Conservation (phyloP, 2,888 invertebrate genomes). For the Danaus chrysippus region DNA sequence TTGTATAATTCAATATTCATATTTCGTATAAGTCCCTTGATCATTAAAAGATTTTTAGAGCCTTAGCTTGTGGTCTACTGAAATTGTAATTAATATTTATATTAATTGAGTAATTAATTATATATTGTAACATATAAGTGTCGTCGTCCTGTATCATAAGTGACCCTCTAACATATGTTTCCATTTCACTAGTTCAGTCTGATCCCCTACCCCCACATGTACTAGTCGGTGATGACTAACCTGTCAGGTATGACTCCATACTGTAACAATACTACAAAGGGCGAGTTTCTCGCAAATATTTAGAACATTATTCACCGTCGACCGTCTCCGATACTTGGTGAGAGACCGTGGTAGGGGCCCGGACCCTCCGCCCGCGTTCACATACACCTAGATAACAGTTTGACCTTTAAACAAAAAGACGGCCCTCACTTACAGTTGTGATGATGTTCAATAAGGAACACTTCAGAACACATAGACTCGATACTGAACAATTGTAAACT, state of each 20-base stretch:
- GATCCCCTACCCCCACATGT: not conserved
- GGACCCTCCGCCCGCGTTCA: conserved; percentile 4
- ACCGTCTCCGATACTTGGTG: not conserved
- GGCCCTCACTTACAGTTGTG: no score
- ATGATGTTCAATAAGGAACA: not conserved
- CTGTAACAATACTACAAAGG: conserved; percentile 21
- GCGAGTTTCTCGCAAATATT: conserved; percentile 21
- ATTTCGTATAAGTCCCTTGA: no score
- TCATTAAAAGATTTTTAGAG: no score
- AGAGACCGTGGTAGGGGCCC: not conserved
- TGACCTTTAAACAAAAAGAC: no score
- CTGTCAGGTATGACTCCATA: conserved; percentile 9
- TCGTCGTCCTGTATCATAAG: no score
- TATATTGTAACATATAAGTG: no score
- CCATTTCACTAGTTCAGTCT: not conserved
- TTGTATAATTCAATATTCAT: no score
- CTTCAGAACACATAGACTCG: not conserved
- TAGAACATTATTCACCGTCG: conserved; percentile 22
- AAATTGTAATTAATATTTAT: no score
- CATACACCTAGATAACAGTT: not conserved
- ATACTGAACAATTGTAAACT: not conserved
- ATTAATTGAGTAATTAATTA: no score
- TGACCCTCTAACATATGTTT: no score
- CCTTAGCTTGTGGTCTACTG: no score
- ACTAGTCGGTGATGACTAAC: conserved; percentile 22